phyloP scores from a whole-genome alignment of 2,888 invertebrate genomes.

The Cephus sareptanus region DNA sequence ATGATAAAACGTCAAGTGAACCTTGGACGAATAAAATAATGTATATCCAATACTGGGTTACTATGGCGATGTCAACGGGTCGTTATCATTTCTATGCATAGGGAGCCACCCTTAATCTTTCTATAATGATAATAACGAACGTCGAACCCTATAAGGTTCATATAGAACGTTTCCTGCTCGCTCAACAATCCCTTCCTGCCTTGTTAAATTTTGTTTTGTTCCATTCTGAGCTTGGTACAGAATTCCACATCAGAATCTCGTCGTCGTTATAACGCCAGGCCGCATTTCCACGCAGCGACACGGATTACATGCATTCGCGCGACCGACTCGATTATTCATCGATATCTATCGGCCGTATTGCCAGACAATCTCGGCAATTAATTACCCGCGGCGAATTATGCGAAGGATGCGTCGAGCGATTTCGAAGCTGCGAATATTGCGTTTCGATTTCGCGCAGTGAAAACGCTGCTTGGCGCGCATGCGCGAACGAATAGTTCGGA shows the following conservation, averaged over 20 bases:
- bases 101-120: no score
- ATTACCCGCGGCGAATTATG: not conserved
- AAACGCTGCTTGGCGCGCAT: not conserved
- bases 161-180: no score
- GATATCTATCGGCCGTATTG: conserved; percentile 4
- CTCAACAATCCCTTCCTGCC: not conserved
- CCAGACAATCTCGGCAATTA: conserved; percentile 9
- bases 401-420: not conserved
- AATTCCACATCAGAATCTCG: not conserved
- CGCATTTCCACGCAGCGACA: not conserved
- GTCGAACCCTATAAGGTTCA: no score
- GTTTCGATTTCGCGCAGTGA: not conserved
- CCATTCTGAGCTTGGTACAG: not conserved
- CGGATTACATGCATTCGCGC: conserved; percentile 13
- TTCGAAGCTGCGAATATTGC: not conserved
- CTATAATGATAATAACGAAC: no score
- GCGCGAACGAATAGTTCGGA: not conserved
- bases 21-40: no score
- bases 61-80: no score
- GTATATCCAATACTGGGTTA: no score
- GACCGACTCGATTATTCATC: conserved; percentile 15
- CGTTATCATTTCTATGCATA: no score
- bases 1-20: no score
- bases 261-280: not conserved
- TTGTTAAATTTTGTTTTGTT: not conserved